Conservation (phyloP, 2,888 invertebrate species). For the Psylliodes chrysocephalus region DNA sequence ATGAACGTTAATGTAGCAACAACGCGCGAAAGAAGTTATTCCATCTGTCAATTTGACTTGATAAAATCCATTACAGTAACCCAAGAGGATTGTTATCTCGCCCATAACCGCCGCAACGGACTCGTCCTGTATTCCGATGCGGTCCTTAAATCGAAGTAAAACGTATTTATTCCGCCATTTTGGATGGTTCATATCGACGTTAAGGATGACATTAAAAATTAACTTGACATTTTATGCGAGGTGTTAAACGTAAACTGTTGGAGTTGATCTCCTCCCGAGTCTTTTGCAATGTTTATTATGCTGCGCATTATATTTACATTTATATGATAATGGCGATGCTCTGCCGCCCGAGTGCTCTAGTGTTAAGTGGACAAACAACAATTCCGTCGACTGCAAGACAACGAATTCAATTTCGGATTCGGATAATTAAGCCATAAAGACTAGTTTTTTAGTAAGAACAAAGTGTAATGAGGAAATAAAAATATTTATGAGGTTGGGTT, state of each 20-base stretch:
- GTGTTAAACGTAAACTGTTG: conserved; percentile 47
- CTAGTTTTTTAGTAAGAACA: conserved; percentile 22
- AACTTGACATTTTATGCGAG: conserved; percentile 48
- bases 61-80: too few species aligned
- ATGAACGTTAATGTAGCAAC: too few species aligned
- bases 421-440: conserved; percentile 51
- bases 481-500: not conserved
- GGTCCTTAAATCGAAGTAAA: not conserved
- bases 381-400: conserved; percentile 44
- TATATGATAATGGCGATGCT: conserved; percentile 53
- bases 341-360: conserved; percentile 46
- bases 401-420: conserved; percentile 49
- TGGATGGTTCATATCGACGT: conserved; percentile 25
- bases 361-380: conserved; percentile 53
- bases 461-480: not conserved
- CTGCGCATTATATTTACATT: conserved; percentile 53
- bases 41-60: too few species aligned
- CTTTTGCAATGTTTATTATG: conserved; percentile 50
- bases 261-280: conserved; percentile 45
- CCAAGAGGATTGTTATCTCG: too few species aligned
- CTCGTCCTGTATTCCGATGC: not conserved
- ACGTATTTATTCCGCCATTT: conserved; percentile 1
- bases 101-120: too few species aligned
- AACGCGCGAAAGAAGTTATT: too few species aligned
- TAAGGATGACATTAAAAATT: conserved; percentile 41